phyloP scores from a whole-genome alignment of 2,797 vertebrate genomes.

The Rhynchonycteris naso region DNA sequence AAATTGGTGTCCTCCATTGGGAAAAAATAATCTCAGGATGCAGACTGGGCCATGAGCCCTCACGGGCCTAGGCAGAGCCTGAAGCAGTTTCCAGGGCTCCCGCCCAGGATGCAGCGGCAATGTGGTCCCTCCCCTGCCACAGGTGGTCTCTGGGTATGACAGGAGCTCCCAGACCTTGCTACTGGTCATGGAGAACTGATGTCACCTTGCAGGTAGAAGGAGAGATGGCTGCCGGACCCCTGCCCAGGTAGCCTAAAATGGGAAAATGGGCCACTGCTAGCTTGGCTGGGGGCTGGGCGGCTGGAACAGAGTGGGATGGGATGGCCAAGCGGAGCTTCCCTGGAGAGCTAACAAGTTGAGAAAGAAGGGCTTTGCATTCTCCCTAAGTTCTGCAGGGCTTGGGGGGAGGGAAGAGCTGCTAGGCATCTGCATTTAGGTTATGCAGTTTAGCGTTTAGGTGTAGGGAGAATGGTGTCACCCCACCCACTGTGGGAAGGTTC shows the following conservation, averaged over 20 bases:
- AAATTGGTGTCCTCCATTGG: neutral
- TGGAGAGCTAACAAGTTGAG: conserved; percentile 3
- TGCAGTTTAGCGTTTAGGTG: neutral
- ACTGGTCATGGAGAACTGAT: neutral
- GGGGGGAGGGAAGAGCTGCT: neutral
- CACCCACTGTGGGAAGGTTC: neutral
- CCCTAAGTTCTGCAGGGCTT: neutral
- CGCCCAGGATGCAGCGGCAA: neutral
- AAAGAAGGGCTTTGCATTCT: neutral
- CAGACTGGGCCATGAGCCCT: neutral
- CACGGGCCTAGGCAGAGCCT: neutral
- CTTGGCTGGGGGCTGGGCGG: neutral
- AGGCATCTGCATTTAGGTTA: neutral
- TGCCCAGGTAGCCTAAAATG: neutral
- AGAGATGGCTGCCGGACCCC: neutral
- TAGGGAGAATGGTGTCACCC: neutral
- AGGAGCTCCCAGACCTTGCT: neutral
- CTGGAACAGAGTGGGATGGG: neutral
- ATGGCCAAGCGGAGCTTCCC: neutral
- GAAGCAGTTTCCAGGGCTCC: neutral
- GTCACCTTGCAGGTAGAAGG: neutral
- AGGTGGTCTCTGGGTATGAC: neutral
- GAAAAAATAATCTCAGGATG: neutral
- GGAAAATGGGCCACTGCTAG: neutral
- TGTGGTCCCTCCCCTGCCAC: neutral